Percentiles rank a stretch among this genome's conserved stretches.
These are phyloP conservation scores for Ptiloglossa arizonensis DNA, from an alignment of 1,140 invertebrate species.

Conservation along the genomic window DNA sequence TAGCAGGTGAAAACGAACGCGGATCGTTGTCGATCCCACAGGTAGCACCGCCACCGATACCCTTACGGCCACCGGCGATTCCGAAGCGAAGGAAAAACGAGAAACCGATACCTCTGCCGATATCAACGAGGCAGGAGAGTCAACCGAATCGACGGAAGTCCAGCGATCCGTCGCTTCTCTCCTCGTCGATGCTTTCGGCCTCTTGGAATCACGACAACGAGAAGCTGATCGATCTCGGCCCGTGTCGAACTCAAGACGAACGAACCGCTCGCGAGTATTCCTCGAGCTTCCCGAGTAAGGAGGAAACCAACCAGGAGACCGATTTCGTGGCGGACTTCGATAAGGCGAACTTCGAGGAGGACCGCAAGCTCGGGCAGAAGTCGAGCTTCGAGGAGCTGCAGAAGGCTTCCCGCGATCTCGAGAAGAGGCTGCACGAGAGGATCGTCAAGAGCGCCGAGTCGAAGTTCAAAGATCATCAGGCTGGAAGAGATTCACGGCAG, in stretches of 20 bases:
- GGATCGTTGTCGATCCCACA: conserved; percentile 43
- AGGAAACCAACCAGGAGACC: conserved; percentile 18
- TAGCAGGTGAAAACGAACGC: too few relatives aligned
- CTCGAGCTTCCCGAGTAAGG: conserved; percentile 27
- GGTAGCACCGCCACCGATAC: conserved; percentile 80
- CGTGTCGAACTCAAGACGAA: conserved; percentile 17
- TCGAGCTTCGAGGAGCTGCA: conserved; percentile 69
- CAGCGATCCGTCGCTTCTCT: conserved; percentile 18
- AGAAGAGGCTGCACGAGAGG: conserved; percentile 73
- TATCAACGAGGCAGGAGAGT: conserved; percentile 16
- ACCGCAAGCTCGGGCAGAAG: conserved; percentile 33
- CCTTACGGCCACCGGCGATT: conserved; percentile 79
- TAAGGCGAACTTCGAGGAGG: conserved; percentile 47
- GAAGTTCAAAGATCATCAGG: conserved; percentile 44
- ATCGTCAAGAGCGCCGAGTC: conserved; percentile 59
- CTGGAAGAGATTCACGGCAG: conserved; percentile 20
- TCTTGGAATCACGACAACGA: conserved; percentile 33
- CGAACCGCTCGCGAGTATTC: conserved; percentile 23
- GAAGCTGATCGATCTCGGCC: conserved; percentile 53
- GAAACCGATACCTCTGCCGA: conserved; percentile 68
- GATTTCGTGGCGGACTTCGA: conserved; percentile 55
- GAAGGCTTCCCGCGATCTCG: conserved; percentile 73
- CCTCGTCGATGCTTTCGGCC: conserved; percentile 12
- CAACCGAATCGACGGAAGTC: conserved; percentile 19
- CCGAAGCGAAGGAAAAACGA: conserved; percentile 80